phyloP scores from a whole-genome alignment of 2,888 invertebrate genomes.

The Drosophila borborema region DNA sequence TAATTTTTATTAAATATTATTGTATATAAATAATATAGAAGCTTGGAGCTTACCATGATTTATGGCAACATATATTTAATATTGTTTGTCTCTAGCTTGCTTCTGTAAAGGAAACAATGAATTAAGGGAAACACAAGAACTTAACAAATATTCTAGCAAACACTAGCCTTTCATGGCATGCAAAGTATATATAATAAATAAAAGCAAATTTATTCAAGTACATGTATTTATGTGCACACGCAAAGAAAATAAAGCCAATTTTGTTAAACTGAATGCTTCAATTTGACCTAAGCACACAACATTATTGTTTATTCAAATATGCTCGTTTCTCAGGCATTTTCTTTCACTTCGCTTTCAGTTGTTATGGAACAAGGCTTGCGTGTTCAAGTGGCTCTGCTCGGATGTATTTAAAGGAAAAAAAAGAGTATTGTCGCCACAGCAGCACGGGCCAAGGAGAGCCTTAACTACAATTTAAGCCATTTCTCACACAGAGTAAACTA shows the following conservation, averaged over 20 bases:
- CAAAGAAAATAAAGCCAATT: neutral
- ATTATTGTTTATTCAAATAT: slow-evolving; percentile 2
- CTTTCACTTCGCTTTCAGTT: neutral
- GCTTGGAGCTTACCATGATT: neutral
- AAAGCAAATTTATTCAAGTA: neutral
- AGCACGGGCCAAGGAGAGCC: neutral
- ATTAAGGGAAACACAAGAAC: too few relatives aligned
- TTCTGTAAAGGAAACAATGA: neutral
- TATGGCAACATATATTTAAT: neutral
- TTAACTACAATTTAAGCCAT: slow-evolving; percentile 46
- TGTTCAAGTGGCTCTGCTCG: neutral
- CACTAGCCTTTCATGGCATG: neutral
- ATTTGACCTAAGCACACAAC: neutral
- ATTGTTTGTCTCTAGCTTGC: neutral
- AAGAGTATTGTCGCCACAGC: slow-evolving; percentile 17
- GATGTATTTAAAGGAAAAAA: neutral
- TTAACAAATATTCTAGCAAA: neutral
- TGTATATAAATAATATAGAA: neutral
- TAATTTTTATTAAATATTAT: neutral
- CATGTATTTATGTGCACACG: neutral
- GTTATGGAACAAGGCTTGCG: neutral
- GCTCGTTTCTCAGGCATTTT: neutral
- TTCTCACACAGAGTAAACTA: slow-evolving; percentile 52
- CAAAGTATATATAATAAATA: neutral
- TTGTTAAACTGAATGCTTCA: neutral